Base-by-base conservation (phyloP, 2,888 invertebrate species). In the Luperina testacea region DNA sequence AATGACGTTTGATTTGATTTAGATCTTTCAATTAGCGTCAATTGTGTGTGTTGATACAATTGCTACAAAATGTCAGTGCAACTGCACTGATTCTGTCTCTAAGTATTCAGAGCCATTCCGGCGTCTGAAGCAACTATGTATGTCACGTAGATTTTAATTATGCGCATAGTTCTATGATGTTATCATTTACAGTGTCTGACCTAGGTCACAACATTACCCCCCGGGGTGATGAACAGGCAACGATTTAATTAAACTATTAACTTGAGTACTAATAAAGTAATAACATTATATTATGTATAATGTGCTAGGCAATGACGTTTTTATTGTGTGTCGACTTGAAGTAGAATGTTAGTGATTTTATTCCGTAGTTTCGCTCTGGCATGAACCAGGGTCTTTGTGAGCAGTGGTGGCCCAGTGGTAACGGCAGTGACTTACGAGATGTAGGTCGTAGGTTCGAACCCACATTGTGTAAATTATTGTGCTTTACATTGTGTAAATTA, bases 141-240 rank as follows among this genome's bases (percentile, higher is more conserved):
- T 76, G 83, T 65, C 73, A 74, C 63, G 75, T 71, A 71, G 70
- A 65, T 71, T 78, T 78, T 68, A 73, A 75, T 83, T 84, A 78
- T 78, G 71, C 73, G 73, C 83, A 81, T 68, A 83, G 45, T 53
- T 45, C 68, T 83, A 59, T 61, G 73, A 83, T 76, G 67, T 68
- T 83, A 83, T 84, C 83, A 45, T 72, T 63, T 78, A 78, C 32
- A 65, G 51, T 57, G 78, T 61, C 75, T 83, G 86, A 84, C 78
- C 84, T 86, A 84, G 86, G 83, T 83, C 86, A 85, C 75, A 70
- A 74, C 64, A n/a, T 63, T 78, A 78, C 75, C 73, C 65, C 75
- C 64, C 24, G 67, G 57, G 59, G 86, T 72, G 51, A 63, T 38
- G 51, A 61, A 77, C 32, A 69, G 51, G 42, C 61, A 24, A 64